phyloP scores from a whole-genome alignment of 2,797 vertebrate species.

The Podargus strigoides region DNA sequence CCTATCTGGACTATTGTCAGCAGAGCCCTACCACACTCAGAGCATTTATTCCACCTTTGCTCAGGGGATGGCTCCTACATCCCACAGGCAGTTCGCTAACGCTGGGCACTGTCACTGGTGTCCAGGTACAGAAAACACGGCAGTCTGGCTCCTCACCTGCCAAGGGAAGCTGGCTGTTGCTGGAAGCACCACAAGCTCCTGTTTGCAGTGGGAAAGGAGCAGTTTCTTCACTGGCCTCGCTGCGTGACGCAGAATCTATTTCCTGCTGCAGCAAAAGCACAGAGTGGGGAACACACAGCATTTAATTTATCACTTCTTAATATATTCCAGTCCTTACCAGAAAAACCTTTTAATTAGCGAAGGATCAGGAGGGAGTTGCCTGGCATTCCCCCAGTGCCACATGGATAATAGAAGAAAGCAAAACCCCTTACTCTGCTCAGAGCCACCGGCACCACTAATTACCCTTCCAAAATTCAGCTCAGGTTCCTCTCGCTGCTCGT shows the following conservation, averaged over 20 bases:
- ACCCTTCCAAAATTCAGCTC: slow-evolving; percentile 65
- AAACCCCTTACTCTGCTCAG: slow-evolving; percentile 29
- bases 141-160: background rate
- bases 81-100: fast-evolving
- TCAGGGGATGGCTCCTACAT: background rate
- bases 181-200: background rate
- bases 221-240: fast-evolving
- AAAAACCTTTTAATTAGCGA: slow-evolving; percentile 68
- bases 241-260: background rate
- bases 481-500: slow-evolving; percentile 44
- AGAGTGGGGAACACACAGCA: background rate
- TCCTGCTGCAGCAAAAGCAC: slow-evolving; percentile 6
- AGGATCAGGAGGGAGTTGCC: slow-evolving; percentile 51
- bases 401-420: slow-evolving; percentile 26
- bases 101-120: background rate
- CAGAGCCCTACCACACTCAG: background rate
- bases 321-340: slow-evolving; percentile 30
- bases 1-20: background rate
- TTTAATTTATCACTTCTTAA: slow-evolving; percentile 56
- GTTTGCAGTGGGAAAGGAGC: background rate
- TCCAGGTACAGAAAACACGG: background rate
- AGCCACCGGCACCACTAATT: slow-evolving; percentile 43
- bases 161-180: fast-evolving
- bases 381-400: background rate
- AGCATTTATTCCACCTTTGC: background rate